phyloP scores from a whole-genome alignment of 2,113 vertebrate genomes.

The Oreochromis niloticus region DNA sequence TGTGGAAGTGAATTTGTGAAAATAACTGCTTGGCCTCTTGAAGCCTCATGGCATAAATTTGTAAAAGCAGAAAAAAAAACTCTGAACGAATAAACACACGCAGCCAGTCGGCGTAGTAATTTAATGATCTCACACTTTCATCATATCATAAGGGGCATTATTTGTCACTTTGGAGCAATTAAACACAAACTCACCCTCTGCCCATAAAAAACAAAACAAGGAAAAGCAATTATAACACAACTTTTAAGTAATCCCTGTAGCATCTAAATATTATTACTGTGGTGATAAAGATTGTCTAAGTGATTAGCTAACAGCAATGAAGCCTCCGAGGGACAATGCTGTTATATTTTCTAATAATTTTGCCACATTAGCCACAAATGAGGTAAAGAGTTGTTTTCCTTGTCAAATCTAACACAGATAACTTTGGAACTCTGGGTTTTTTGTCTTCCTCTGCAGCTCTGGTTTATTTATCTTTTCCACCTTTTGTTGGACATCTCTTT shows the following conservation, averaged over 20 bases:
- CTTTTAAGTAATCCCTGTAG: slow-evolving; percentile 77
- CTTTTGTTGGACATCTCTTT: slow-evolving; percentile 19
- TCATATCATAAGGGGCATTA: slow-evolving; percentile 74
- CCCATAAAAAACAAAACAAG: slow-evolving; percentile 67
- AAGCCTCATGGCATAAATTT: slow-evolving; percentile 71
- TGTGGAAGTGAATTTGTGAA: slow-evolving; percentile 72
- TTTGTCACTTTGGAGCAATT: slow-evolving; percentile 78
- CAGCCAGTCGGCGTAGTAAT: slow-evolving; percentile 64
- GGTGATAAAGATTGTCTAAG: slow-evolving; percentile 67
- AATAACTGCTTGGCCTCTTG: slow-evolving; percentile 69
- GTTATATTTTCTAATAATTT: slow-evolving; percentile 69
- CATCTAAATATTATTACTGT: slow-evolving; percentile 72
- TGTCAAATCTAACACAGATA: slow-evolving; percentile 53
- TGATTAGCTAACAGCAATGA: slow-evolving; percentile 63
- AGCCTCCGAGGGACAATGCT: slow-evolving; percentile 68
- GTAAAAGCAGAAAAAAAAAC: slow-evolving; percentile 22
- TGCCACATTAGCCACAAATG: slow-evolving; percentile 64
- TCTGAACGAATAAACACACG: slow-evolving; percentile 53
- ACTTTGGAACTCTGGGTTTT: slow-evolving; percentile 21
- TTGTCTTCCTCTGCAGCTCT: slow-evolving; percentile 13
- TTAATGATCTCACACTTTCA: slow-evolving; percentile 78
- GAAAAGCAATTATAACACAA: slow-evolving; percentile 72
- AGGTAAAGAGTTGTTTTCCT: slow-evolving; percentile 62
- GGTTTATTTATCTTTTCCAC: slow-evolving; percentile 21
- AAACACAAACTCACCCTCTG: slow-evolving; percentile 72